Conservation (phyloP, 2,113 vertebrate species). For the Urocolius indicus region DNA sequence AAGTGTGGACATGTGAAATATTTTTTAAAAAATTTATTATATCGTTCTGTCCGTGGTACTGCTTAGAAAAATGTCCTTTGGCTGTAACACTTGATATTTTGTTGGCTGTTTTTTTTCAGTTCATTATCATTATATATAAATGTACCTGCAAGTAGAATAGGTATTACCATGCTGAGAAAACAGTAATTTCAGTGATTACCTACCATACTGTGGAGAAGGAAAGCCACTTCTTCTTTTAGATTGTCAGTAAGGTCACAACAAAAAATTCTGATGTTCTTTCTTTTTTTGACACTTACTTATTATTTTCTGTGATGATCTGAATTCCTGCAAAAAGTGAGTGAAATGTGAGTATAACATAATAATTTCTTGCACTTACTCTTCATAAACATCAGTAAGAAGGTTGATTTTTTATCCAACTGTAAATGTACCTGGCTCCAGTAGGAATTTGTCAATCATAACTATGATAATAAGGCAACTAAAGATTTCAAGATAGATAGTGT, state of each 20-base stretch:
- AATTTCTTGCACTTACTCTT: neutral
- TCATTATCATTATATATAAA: neutral
- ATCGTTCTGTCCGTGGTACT: neutral
- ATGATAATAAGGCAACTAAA: no score
- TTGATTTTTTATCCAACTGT: no score
- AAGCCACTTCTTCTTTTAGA: neutral
- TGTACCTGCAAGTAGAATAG: neutral
- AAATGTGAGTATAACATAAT: neutral
- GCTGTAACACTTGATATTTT: neutral
- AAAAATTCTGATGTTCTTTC: neutral
- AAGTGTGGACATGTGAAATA: rapidly evolving
- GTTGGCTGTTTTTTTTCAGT: neutral
- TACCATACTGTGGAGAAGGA: neutral
- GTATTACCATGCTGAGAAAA: neutral
- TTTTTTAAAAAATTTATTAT: neutral
- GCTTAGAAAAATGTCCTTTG: neutral
- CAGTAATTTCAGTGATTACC: neutral
- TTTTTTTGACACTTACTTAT: neutral
- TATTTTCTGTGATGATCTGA: neutral
- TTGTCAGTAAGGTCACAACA: neutral
- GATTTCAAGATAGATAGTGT: no score
- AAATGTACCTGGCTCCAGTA: no score
- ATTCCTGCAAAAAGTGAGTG: neutral
- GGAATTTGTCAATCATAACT: no score
- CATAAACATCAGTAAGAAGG: neutral